Base-by-base conservation (phyloP, 2,888 invertebrate species). In the Panorpa germanica region DNA sequence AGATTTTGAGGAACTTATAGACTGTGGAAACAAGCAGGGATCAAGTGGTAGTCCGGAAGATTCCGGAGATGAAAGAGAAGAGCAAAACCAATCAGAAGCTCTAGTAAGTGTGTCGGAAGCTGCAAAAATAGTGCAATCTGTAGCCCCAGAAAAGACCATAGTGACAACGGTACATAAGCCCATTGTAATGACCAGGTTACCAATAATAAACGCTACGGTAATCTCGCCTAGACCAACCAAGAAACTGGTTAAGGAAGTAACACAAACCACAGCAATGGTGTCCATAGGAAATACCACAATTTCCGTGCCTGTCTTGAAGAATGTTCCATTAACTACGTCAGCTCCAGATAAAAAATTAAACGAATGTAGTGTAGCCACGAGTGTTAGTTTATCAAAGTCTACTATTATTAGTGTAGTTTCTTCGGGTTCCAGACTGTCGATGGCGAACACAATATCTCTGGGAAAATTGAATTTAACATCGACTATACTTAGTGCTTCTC, bases 1-100 rank as follows among this genome's bases (percentile, higher is more conserved):
- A 47, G 70, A 71, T 44, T 70, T 70, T 40, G 70, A 70, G 41
- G 66, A 69, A 37, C 47, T 70, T 12, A 71, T 70, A 21, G 70
- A 70, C 38, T 63, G 66, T 39, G 67, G 65, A 1, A 63, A 62
- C 2, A 63, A 65, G 36, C 66, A 68, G 29, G 58, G 57, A 26
- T 39, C 34, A 34, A 3, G 58, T 50, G 20, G 30, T 19, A 41
- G 43, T n/a, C n/a, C n/a, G 32, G 57, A 61, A 29, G 40, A 40
- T n/a, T 41, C 41, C 13, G 34, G 40, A 3, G 42, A 42, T 7
- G 40, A 43, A 16, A 42, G 36, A n/a, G n/a, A 15, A 18, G 33
- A 4, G 44, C 44, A 3, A 46, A 45, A 30, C 16, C 34, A 2
- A 42, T 39, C 6, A 33, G 30, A 8, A 29, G 14, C 5, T 29